Evolutionary conservation across 2,888 invertebrate genomes (phyloP).

Genomic region (Chesias legatella): DNA sequence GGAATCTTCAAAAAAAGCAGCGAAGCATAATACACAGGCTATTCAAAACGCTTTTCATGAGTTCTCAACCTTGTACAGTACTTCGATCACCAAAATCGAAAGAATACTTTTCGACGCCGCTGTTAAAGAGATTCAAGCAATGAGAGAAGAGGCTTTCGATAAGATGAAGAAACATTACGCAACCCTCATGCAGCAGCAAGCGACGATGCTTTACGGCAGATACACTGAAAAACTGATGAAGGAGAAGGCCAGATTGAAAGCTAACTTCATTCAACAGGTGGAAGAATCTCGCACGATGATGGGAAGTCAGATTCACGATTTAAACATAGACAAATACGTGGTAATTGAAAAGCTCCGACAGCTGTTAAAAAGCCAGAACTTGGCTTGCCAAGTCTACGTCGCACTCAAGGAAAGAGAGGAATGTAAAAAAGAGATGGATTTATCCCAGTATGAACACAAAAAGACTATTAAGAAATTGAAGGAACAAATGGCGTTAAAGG

Average conservation of each 20-base stretch:
- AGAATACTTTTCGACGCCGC: conserved; percentile 48
- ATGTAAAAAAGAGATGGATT: conserved; percentile 46
- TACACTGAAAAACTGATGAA: conserved; percentile 45
- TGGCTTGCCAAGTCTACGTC: conserved; percentile 70
- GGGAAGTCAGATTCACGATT: conserved; percentile 49
- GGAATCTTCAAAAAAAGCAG: conserved; percentile 35
- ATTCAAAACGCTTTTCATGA: conserved; percentile 50
- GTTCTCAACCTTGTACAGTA: conserved; percentile 47
- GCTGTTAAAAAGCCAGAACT: conserved; percentile 56
- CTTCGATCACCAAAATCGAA: conserved; percentile 55
- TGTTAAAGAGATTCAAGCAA: conserved; percentile 45
- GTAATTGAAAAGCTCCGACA: conserved; percentile 57
- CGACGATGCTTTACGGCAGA: conserved; percentile 48
- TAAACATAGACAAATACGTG: conserved; percentile 61
- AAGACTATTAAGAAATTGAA: conserved; percentile 48
- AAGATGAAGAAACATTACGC: conserved; percentile 50
- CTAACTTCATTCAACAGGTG: conserved; percentile 43
- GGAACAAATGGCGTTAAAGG: conserved; percentile 45
- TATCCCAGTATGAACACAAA: conserved; percentile 44
- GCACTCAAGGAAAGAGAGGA: conserved; percentile 65
- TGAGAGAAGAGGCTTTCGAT: conserved; percentile 37
- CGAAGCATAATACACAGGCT: conserved; percentile 42
- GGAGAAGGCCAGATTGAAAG: conserved; percentile 47
- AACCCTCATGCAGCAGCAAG: conserved; percentile 49
- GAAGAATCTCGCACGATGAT: conserved; percentile 36